Base-by-base conservation (phyloP, 2,888 invertebrate genomes). In the Leptopilina myrica region DNA sequence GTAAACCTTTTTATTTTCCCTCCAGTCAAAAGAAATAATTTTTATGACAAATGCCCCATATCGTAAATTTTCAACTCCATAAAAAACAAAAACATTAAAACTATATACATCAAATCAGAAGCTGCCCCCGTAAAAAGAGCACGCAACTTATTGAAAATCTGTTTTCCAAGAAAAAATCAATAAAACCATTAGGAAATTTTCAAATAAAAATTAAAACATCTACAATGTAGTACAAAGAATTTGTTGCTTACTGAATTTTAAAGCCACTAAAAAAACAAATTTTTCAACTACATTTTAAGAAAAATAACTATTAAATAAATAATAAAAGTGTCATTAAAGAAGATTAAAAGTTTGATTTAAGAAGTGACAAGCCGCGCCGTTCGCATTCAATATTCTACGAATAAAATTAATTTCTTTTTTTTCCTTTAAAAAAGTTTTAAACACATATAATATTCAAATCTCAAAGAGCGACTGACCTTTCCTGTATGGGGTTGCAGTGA, bases 381-480 rank as follows among this genome's bases (percentile, higher is more conserved):
- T 33, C 33, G 5, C 5, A 12, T 9, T 56, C 26, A 6, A 53
- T 14, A 69, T 73, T 73, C 69, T 7, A 53, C 12, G 69, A 73
- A 73, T 49, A 11, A 20, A 14, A 69, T 20, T 11, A 11, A 49
- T 3, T 49, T 49, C n/a, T n/a, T 49, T 49, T 49, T 49, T 11
- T 11, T 11, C 1, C 15, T 26, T 69, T 12, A 7, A 53, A 20
- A 53, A 20, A 14, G 7, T 1, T 8, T 43, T 5, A 43, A 43
- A 43, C 8, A 43, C 6, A 14, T 7, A 14, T 7, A 53, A 20
- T 46, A 43, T 11, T 43, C 46, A 46, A 67, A 49, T 73, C 69
- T 73, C 33, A 9, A 46, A 56, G 56, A 33, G 40, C 14, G 69
- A 56, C 69, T 73, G 69, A 73, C 69, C 69, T 73, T 73, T 73